Percentiles rank a stretch among this genome's conserved stretches.
phyloP scores from a whole-genome alignment of 1,140 invertebrate species.

The Drosophila parabipectinata region DNA sequence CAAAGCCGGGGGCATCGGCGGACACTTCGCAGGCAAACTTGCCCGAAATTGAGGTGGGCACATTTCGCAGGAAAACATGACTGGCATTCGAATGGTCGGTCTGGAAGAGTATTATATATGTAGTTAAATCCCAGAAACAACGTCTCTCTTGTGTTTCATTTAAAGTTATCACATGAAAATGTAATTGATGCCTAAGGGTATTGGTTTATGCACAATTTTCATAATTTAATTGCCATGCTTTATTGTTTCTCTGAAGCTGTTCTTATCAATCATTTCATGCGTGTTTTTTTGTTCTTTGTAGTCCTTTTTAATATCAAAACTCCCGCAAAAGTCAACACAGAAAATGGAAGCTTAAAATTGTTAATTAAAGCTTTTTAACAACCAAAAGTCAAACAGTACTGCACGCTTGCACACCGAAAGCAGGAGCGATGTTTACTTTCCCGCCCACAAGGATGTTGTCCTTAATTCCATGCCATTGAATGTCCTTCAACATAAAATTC shows the following conservation, averaged over 20 bases:
- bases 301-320: slow-evolving; percentile 47
- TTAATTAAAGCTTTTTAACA: slow-evolving; percentile 82
- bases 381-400: slow-evolving; percentile 70
- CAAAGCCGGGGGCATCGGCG: slow-evolving; percentile 93
- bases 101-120: slow-evolving; percentile 68
- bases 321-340: slow-evolving; percentile 76
- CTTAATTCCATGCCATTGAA: slow-evolving; percentile 40
- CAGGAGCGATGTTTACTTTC: slow-evolving; percentile 30
- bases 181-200: background rate
- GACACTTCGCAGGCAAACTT: slow-evolving; percentile 92
- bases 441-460: slow-evolving; percentile 18
- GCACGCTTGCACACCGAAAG: slow-evolving; percentile 15
- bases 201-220: background rate
- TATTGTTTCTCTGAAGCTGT: background rate
- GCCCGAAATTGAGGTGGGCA: slow-evolving; percentile 87
- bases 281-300: slow-evolving; percentile 19
- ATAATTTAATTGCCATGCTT: slow-evolving; percentile 32
- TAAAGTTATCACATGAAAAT: no score
- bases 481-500: background rate
- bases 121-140: background rate
- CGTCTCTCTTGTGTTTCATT: no score
- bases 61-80: slow-evolving; percentile 86
- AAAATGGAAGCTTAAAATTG: slow-evolving; percentile 77
- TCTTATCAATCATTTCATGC: slow-evolving; percentile 21
- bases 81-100: slow-evolving; percentile 87